phyloP scores from a whole-genome alignment of 2,113 vertebrate species.

The Beaufortia kweichowensis region DNA sequence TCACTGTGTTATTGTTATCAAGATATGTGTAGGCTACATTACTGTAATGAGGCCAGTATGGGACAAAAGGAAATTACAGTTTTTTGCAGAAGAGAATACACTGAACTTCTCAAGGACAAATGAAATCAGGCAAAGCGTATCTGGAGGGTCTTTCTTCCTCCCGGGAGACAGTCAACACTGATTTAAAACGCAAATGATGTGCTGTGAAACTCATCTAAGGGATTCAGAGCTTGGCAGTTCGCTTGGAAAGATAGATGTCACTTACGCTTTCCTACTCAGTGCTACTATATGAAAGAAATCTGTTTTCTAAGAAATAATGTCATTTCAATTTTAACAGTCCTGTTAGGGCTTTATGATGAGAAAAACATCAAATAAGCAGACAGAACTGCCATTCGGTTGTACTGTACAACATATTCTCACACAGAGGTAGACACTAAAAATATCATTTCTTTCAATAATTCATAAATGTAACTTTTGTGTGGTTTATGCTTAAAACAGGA shows the following conservation, averaged over 20 bases:
- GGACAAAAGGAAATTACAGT: conserved; percentile 9
- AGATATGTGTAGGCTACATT: background rate
- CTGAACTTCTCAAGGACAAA: conserved; percentile 63
- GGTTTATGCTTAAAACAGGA: no score
- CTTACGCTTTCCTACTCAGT: background rate
- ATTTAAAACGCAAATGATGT: conserved; percentile 19
- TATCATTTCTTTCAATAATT: no score
- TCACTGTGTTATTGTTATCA: conserved; percentile 12
- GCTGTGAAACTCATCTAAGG: background rate
- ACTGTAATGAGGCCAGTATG: background rate
- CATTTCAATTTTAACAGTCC: no score
- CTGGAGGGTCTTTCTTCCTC: conserved; percentile 50
- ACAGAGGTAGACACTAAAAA: no score
- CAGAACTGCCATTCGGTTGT: no score
- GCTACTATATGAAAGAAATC: background rate
- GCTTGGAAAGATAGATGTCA: conserved; percentile 5
- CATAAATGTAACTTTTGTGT: no score
- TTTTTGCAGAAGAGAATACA: conserved; percentile 5
- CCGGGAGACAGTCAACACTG: conserved; percentile 50
- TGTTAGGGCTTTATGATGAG: no score
- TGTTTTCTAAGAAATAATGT: background rate
- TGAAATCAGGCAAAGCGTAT: conserved; percentile 46
- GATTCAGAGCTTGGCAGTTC: background rate
- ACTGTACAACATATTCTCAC: no score
- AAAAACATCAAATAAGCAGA: no score